Evolutionary conservation across 2,797 vertebrate genomes (phyloP).

Genomic region (Falco columbarius): DNA sequence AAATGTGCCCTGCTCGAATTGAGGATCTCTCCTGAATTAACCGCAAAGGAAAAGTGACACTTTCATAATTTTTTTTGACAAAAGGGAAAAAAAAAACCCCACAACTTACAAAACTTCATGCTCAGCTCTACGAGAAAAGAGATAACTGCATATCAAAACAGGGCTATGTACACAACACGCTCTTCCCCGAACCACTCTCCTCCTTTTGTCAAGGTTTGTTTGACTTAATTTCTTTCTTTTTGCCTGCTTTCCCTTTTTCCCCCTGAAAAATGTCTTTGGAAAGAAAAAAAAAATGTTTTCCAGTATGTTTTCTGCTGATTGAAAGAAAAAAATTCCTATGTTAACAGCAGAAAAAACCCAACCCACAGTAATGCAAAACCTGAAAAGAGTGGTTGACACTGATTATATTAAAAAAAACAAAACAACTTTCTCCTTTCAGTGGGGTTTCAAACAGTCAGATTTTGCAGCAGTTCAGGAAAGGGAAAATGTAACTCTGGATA

Average conservation of each 20-base stretch:
- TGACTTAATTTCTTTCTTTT: not conserved
- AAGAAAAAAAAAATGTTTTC: not conserved
- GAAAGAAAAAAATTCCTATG: not conserved
- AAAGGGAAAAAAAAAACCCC: slow-evolving; percentile 2
- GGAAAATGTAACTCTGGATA: slow-evolving; percentile 24
- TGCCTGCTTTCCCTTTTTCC: not conserved
- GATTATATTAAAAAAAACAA: not conserved
- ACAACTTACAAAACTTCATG: slow-evolving; percentile 79
- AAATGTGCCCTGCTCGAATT: slow-evolving; percentile 90
- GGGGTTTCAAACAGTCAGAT: slow-evolving; percentile 1
- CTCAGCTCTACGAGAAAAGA: slow-evolving; percentile 60
- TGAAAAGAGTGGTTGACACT: not conserved
- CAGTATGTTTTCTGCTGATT: not conserved
- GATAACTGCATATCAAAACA: slow-evolving; percentile 56
- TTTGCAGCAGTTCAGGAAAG: slow-evolving; percentile 24
- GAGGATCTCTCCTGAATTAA: slow-evolving; percentile 91
- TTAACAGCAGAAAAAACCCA: not conserved
- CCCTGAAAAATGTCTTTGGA: not conserved
- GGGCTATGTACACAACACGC: not conserved
- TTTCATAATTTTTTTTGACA: slow-evolving; percentile 86
- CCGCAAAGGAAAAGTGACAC: slow-evolving; percentile 86
- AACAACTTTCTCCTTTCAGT: not conserved
- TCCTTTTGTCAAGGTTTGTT: not conserved
- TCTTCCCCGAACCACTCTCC: not conserved
- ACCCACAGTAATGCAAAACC: not conserved